Conservation (phyloP, 2,113 vertebrate species). For the Crotalus viridis region DNA sequence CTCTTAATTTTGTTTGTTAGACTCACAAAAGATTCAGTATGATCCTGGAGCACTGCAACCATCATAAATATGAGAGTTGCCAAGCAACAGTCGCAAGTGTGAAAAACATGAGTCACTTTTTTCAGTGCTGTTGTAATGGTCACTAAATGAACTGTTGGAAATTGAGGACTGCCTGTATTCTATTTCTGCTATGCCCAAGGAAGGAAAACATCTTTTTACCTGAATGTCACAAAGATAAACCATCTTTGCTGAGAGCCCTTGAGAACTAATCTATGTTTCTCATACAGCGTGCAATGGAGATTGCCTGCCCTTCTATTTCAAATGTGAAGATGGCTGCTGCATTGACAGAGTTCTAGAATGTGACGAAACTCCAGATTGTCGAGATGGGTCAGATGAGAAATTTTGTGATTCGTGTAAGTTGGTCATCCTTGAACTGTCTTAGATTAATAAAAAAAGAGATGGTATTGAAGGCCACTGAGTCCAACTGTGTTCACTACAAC, state of each 20-base stretch:
- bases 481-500: not conserved
- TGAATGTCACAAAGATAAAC: not conserved
- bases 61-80: not conserved
- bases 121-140: not conserved
- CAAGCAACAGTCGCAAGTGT: not conserved
- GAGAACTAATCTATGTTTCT: slow-evolving; percentile 42
- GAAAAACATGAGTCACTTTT: not conserved
- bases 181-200: not conserved
- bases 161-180: not conserved
- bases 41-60: not conserved
- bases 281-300: slow-evolving; percentile 71
- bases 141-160: not conserved
- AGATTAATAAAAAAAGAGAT: not conserved
- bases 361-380: slow-evolving; percentile 79
- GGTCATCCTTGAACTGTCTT: not conserved
- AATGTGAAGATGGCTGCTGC: slow-evolving; percentile 86
- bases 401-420: slow-evolving; percentile 79
- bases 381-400: slow-evolving; percentile 82
- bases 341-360: slow-evolving; percentile 85
- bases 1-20: not conserved
- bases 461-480: not conserved
- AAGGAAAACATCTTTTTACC: not conserved
- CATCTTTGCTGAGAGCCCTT: slow-evolving; percentile 34
- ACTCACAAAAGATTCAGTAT: not conserved
- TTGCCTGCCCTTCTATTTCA: slow-evolving; percentile 77